A percentile compares a stretch with the other conserved stretches of the same genome.
phyloP scores from a whole-genome alignment of 1,140 invertebrate species.

The Bilobella aurantiaca region DNA sequence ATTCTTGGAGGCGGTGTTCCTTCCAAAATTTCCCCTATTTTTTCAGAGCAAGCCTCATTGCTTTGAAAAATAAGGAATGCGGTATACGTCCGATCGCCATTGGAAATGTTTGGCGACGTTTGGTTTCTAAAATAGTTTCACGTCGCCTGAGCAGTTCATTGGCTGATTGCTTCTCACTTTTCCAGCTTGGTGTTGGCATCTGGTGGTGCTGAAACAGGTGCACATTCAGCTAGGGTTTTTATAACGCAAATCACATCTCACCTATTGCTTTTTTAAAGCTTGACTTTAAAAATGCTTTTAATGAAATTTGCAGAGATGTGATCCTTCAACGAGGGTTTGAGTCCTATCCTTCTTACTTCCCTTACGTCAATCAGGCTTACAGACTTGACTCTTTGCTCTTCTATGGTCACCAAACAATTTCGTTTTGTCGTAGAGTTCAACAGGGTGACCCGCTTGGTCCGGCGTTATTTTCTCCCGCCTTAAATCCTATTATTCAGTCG shows the following conservation, averaged over 20 bases:
- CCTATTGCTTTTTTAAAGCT: neutral
- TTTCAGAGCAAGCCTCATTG: neutral
- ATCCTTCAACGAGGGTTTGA: neutral
- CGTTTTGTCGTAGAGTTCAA: conserved; percentile 33
- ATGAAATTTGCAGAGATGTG: conserved; percentile 2
- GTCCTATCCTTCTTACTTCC: neutral
- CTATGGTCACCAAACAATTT: neutral
- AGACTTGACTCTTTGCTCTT: neutral
- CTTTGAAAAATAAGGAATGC: neutral
- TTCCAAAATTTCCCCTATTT: neutral
- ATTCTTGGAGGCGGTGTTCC: neutral
- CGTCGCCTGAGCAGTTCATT: neutral
- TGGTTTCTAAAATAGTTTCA: neutral
- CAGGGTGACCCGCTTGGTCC: conserved; percentile 38
- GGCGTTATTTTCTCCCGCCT: conserved; percentile 37
- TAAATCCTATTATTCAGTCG: conserved; percentile 32
- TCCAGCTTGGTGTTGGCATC: neutral
- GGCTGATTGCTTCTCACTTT: neutral
- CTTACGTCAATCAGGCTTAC: neutral
- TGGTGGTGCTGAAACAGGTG: neutral
- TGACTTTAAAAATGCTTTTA: conserved; percentile 7
- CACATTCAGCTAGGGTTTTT: neutral
- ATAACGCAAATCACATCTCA: neutral
- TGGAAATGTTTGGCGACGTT: neutral
- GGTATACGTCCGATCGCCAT: conserved; percentile 1